These are phyloP conservation scores for Phaethornis superciliosus DNA, from an alignment of 2,113 vertebrate species.

Conservation along the genomic window DNA sequence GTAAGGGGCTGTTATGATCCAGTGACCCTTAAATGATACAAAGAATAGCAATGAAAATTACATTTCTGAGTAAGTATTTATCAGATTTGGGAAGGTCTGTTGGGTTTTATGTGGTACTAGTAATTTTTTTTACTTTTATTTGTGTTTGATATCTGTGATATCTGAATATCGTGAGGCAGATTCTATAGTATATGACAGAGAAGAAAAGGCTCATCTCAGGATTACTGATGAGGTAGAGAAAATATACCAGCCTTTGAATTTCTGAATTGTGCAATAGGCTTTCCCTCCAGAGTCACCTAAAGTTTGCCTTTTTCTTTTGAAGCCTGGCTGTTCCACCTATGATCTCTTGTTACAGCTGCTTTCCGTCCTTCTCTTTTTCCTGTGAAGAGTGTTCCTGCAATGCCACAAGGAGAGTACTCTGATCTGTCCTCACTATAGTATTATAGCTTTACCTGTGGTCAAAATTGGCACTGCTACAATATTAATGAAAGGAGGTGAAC, in stretches of 20 bases:
- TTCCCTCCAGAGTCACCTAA: neutral
- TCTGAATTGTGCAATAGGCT: neutral
- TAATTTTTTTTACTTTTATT: neutral
- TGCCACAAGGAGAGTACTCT: fast-evolving
- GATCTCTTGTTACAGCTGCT: neutral
- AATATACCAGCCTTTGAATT: neutral
- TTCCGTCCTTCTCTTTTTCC: neutral
- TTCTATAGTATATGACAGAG: neutral
- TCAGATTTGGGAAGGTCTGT: neutral
- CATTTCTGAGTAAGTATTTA: neutral
- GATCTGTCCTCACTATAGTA: neutral
- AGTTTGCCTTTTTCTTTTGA: neutral
- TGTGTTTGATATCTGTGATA: neutral
- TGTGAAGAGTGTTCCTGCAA: neutral
- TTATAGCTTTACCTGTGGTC: neutral
- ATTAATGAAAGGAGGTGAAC: neutral
- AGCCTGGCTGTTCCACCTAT: neutral
- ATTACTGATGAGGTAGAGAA: neutral
- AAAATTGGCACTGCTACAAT: neutral
- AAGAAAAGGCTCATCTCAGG: neutral
- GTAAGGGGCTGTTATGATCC: neutral
- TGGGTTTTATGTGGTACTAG: neutral
- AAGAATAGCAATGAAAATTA: neutral
- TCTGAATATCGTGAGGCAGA: neutral
- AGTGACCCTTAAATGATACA: neutral